Conservation (phyloP, 53 echinoderm and acorn worm genomes). For the Apostichopus leukothele region DNA sequence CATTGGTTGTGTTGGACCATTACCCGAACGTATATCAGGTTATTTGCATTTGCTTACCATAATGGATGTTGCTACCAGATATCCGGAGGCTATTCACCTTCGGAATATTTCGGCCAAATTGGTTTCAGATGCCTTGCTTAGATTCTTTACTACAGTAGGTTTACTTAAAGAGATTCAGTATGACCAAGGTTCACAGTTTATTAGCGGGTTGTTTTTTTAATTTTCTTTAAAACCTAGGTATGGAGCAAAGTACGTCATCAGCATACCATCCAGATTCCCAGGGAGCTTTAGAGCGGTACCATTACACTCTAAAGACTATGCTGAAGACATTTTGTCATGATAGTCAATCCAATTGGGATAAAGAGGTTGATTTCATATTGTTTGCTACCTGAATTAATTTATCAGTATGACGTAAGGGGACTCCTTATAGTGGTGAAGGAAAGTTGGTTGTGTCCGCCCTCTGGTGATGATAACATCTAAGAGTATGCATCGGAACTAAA, state of each 20-base stretch:
- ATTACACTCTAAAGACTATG: conserved; percentile 38
- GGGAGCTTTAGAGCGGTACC: conserved; percentile 23
- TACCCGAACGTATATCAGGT: too few species aligned
- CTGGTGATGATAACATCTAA: background rate
- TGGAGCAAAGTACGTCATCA: background rate
- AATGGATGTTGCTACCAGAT: conserved; percentile 29
- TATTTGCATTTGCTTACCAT: background rate
- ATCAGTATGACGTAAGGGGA: conserved; percentile 32
- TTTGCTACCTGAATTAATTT: conserved; percentile 47
- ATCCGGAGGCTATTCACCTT: background rate
- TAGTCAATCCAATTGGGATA: conserved; percentile 39
- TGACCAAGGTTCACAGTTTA: conserved; percentile 66
- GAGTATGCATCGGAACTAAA: background rate
- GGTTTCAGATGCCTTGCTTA: background rate
- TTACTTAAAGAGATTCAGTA: conserved; percentile 60
- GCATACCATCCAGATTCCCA: conserved; percentile 29
- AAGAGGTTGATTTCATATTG: conserved; percentile 19
- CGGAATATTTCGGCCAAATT: background rate
- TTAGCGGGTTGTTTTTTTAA: conserved; percentile 54
- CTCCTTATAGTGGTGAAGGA: conserved; percentile 18
- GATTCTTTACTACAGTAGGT: conserved; percentile 46
- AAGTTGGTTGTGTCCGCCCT: background rate
- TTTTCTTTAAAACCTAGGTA: background rate
- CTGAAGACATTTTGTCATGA: conserved; percentile 26
- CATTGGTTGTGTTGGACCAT: too few species aligned